Evolutionary conservation across 2,888 invertebrate genomes (phyloP).

Genomic region (Lordiphosa fenestrarum): DNA sequence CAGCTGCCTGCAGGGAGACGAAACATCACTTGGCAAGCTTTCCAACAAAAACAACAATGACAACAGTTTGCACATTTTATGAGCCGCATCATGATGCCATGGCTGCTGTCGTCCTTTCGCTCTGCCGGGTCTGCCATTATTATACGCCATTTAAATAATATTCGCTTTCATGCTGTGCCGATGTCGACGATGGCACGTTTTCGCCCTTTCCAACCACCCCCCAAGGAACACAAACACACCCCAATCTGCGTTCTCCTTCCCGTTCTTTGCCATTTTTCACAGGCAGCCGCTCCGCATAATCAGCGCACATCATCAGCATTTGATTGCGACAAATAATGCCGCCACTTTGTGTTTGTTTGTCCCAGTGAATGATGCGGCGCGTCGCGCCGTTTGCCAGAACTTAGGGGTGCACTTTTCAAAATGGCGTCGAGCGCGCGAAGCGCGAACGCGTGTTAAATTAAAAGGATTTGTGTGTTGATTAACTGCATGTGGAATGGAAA

Average conservation of each 20-base stretch:
- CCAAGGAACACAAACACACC: slow-evolving; percentile 25
- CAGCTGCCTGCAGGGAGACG: slow-evolving; percentile 51
- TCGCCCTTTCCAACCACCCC: slow-evolving; percentile 36
- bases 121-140: slow-evolving; percentile 73
- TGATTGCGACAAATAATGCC: slow-evolving; percentile 80
- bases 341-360: slow-evolving; percentile 74
- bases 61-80: slow-evolving; percentile 77
- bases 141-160: slow-evolving; percentile 80
- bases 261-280: slow-evolving; percentile 56
- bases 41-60: slow-evolving; percentile 40
- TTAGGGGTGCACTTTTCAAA: slow-evolving; percentile 44
- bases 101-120: slow-evolving; percentile 4
- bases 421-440: slow-evolving; percentile 46
- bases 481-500: slow-evolving; percentile 40
- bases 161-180: slow-evolving; percentile 69
- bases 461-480: slow-evolving; percentile 77
- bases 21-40: slow-evolving; percentile 35
- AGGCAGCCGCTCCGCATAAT: slow-evolving; percentile 62
- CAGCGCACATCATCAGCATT: slow-evolving; percentile 78
- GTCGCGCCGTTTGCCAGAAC: slow-evolving; percentile 30
- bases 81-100: slow-evolving; percentile 77
- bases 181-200: slow-evolving; percentile 51
- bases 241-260: slow-evolving; percentile 13
- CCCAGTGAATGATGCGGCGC: slow-evolving; percentile 1
- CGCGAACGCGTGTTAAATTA: slow-evolving; percentile 64